Evolutionary conservation across 2,888 invertebrate genomes (phyloP), one percentile per base, ranked within the genome.

Genomic region (Hoplodrina blanda): DNA sequence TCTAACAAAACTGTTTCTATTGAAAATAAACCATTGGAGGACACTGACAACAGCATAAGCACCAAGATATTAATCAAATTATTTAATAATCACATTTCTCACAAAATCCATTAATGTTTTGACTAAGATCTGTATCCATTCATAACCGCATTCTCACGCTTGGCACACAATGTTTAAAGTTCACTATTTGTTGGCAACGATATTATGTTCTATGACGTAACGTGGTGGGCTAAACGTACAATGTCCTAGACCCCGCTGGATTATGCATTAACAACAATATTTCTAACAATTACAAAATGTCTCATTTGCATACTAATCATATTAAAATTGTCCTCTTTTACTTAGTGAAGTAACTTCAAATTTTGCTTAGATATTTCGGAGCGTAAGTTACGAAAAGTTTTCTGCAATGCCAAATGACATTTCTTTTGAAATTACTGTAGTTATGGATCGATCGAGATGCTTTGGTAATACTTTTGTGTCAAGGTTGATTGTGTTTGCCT

Each of bases 71-170:
- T 46, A 52, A 63, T 60, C 54, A 77, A 49, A 62, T 64, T 62
- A 44, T 81, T 57, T 20, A 15, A 59, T 78, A 81, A 20, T 11
- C 7, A 78, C 11, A 63, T 72, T 78, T 78, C 79, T 52, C 82
- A 82, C 66, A n/a, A 52, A 41, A 61, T 50, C 17, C 50, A 73
- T 82, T 60, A 62, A 61, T 33, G 11, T 53, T 57, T 66, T 67
- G 54, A 63, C 49, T 60, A 78, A 66, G 62, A 78, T 78, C 60
- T 78, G 66, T 66, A 71, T 81, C 19, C 52, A 55, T 67, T 78
- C 52, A 49, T 65, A 63, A 57, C 64, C 37, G 68, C 30, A 46
- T 74, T 82, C 82, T 63, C 82, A 85, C 71, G 60, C 33, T 70
- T 68, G 59, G 30, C 15, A 59, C 30, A 73, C 55, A 76, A 69